phyloP scores from a whole-genome alignment of 2,797 vertebrate species.

The Catamblyrhynchus diadema region DNA sequence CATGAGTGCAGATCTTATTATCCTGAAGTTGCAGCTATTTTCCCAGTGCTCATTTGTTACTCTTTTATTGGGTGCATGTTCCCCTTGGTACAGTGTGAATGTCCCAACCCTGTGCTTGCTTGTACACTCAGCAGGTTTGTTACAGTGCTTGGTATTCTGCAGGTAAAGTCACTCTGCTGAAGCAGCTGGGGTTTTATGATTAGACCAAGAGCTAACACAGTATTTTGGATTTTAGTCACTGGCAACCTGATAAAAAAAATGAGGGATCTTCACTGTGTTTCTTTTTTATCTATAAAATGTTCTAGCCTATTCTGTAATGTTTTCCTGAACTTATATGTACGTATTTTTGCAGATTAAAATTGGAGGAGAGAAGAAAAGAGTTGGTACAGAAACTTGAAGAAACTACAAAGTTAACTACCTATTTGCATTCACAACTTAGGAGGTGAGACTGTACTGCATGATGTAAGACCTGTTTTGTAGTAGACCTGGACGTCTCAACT shows the following conservation, averaged over 20 bases:
- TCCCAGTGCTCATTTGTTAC: background rate
- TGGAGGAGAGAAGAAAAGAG: constrained; percentile 81
- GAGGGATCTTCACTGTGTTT: background rate
- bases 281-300: background rate
- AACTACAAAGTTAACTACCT: constrained; percentile 79
- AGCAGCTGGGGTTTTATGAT: background rate
- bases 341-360: constrained; percentile 73
- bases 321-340: background rate
- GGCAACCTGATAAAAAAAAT: background rate
- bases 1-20: background rate
- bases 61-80: background rate
- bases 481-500: background rate
- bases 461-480: background rate
- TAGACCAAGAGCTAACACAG: background rate
- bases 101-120: background rate
- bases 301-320: background rate
- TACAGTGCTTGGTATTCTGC: background rate
- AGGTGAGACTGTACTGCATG: constrained; percentile 66
- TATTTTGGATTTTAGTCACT: background rate
- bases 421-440: constrained; percentile 82
- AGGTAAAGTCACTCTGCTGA: background rate
- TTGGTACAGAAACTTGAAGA: constrained; percentile 83
- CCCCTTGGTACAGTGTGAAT: background rate
- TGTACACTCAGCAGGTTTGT: background rate
- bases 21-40: background rate